Conservation (phyloP, 2,888 invertebrate genomes). For the Noctua janthe region DNA sequence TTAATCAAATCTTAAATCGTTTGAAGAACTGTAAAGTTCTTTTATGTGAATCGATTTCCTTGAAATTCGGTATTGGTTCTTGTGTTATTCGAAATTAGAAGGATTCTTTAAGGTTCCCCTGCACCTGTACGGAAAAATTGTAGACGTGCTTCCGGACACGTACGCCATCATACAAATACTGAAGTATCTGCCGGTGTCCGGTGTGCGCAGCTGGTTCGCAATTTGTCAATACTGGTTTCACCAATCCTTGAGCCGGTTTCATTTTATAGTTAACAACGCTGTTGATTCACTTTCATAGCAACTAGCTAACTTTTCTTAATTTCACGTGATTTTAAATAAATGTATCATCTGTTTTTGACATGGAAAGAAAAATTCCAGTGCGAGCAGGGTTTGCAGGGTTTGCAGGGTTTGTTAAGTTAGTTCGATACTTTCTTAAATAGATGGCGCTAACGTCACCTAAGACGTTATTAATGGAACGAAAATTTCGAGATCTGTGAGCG, state of each 20-base stretch:
- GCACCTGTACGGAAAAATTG: not conserved
- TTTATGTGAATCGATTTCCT: not conserved
- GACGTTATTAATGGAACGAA: too few species aligned
- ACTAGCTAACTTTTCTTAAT: not conserved
- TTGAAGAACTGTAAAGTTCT: not conserved
- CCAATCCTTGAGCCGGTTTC: not conserved
- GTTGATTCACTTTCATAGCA: not conserved
- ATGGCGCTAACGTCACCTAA: too few species aligned
- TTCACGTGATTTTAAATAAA: too few species aligned
- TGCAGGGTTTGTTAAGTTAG: too few species aligned
- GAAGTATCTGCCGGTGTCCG: not conserved
- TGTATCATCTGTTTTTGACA: too few species aligned
- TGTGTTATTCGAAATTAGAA: not conserved
- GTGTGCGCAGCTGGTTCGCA: not conserved
- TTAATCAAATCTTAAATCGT: not conserved
- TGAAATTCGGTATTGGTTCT: not conserved
- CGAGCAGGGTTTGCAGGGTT: too few species aligned
- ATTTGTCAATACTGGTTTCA: not conserved
- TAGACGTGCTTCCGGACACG: not conserved
- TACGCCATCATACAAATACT: not conserved
- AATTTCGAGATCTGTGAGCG: too few species aligned
- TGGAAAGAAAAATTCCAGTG: too few species aligned
- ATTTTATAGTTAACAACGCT: not conserved
- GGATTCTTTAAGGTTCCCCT: not conserved
- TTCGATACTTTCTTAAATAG: too few species aligned